phyloP scores from a whole-genome alignment of 2,888 invertebrate species.

The Alviniconcha strummeri region DNA sequence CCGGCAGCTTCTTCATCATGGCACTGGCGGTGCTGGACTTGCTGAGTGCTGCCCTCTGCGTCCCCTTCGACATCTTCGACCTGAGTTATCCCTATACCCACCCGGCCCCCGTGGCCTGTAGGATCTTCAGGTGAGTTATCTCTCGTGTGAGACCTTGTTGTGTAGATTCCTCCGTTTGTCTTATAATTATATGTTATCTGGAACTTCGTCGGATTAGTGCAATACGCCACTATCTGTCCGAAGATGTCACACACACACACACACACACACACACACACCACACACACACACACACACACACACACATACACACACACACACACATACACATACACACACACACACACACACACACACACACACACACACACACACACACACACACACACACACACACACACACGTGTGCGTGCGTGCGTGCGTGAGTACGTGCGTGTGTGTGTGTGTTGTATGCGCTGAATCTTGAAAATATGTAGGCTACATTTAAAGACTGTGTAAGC shows the following conservation, averaged over 20 bases:
- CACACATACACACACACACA: conserved; percentile 11
- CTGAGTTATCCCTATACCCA: conserved; percentile 54
- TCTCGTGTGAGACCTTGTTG: background rate
- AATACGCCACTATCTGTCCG: background rate
- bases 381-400: conserved; percentile 13
- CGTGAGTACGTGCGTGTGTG: too few relatives aligned
- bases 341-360: background rate
- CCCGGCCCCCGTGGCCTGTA: conserved; percentile 51
- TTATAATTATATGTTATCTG: background rate
- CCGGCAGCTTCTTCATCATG: conserved; percentile 57
- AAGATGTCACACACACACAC: too few relatives aligned
- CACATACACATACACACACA: background rate
- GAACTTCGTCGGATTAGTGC: background rate
- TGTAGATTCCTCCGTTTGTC: background rate
- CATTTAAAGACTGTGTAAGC: too few relatives aligned
- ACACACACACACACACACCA: too few relatives aligned
- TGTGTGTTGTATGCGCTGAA: too few relatives aligned
- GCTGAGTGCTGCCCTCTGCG: conserved; percentile 53
- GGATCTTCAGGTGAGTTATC: conserved; percentile 44
- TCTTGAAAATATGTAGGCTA: too few relatives aligned
- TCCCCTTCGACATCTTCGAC: conserved; percentile 56
- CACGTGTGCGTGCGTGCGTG: background rate
- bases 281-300: conserved; percentile 2
- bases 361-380: conserved; percentile 2
- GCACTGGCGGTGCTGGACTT: conserved; percentile 56